Percentiles rank a stretch among this genome's conserved stretches.
Conservation (phyloP, 2,113 vertebrate species). For the Myiozetetes cayanensis region DNA sequence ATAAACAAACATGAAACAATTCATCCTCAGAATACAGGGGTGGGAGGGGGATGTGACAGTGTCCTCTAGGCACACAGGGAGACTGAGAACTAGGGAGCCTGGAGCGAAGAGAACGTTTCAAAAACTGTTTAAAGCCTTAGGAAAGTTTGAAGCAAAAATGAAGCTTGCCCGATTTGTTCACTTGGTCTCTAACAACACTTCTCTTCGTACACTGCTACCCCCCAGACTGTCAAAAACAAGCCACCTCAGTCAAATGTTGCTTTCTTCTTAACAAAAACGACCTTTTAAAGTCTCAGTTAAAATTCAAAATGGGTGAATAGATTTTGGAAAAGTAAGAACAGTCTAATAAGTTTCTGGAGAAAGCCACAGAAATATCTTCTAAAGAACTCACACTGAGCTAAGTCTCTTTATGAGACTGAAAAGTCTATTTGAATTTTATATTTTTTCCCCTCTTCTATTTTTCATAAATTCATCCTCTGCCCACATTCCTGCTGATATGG, state of each 20-base stretch:
- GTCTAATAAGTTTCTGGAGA: not conserved
- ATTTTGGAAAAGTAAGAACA: not conserved
- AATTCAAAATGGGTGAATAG: not conserved
- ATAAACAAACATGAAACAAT: conserved; percentile 57
- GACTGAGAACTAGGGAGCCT: conserved; percentile 29
- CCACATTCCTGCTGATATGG: not conserved
- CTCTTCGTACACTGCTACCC: not conserved
- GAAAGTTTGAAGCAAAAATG: not conserved
- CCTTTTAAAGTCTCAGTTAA: not conserved
- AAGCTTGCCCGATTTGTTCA: not conserved
- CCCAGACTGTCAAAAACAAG: not conserved
- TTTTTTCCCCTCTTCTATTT: not conserved
- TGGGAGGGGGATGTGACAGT: conserved; percentile 10
- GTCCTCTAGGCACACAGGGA: conserved; percentile 20
- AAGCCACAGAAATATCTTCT: conserved; percentile 7
- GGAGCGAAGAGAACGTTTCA: not conserved
- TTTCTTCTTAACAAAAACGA: not conserved
- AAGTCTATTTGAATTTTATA: conserved; percentile 21
- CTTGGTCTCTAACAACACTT: not conserved
- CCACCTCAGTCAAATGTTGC: not conserved
- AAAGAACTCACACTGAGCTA: not conserved
- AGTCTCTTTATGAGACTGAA: not conserved
- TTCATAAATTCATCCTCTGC: conserved; percentile 15
- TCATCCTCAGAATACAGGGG: not conserved
- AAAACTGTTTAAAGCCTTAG: conserved; percentile 1